Evolutionary conservation across 2,113 vertebrate genomes (phyloP).

Genomic region (Ivindomyrus marchei): DNA sequence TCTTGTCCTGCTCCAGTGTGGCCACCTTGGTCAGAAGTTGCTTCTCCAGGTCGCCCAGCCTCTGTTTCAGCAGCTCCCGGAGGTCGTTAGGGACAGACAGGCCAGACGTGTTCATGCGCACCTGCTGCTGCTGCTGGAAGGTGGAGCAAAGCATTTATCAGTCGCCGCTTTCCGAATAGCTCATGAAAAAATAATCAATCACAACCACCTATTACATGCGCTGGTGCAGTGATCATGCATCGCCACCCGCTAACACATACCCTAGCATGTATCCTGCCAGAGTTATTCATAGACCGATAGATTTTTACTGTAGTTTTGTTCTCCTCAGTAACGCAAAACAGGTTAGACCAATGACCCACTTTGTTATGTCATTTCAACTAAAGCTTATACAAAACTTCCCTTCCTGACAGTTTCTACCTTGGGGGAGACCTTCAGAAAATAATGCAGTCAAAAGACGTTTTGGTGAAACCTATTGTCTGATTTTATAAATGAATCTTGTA

Average conservation of each 20-base stretch:
- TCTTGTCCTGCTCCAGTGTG: constrained; percentile 91
- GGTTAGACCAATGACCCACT: background rate
- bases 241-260: background rate
- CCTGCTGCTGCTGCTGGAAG: constrained; percentile 70
- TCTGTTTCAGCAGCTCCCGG: constrained; percentile 79
- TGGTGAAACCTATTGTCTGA: background rate
- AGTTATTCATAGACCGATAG: background rate
- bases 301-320: background rate
- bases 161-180: background rate
- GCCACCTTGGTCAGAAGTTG: constrained; percentile 88
- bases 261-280: background rate
- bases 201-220: background rate
- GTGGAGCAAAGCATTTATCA: background rate
- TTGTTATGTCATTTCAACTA: background rate
- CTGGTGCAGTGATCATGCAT: background rate
- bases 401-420: background rate
- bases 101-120: constrained; percentile 67
- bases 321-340: background rate
- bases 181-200: background rate
- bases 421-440: background rate
- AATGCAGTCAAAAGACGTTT: background rate
- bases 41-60: constrained; percentile 81
- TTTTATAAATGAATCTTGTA: background rate
- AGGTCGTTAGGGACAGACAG: constrained; percentile 70
- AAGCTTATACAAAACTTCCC: background rate